A percentile compares a stretch with the other conserved stretches of the same genome.
Conservation (phyloP, 2,113 vertebrate genomes). For the Rhadina sibilatrix region DNA sequence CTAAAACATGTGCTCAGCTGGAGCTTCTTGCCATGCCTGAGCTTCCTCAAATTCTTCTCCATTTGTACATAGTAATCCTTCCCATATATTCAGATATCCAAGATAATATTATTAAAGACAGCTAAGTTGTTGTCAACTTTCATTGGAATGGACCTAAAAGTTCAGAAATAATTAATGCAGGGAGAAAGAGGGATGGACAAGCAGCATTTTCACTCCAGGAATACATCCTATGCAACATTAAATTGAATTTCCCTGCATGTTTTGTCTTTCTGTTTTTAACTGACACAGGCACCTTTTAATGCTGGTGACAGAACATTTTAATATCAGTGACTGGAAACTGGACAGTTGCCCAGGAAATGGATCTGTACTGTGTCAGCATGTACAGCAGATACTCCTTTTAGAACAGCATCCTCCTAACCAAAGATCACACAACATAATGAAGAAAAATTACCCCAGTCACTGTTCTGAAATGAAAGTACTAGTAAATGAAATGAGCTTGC, state of each 20-base stretch:
- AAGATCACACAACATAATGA: background rate
- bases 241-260: background rate
- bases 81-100: background rate
- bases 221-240: background rate
- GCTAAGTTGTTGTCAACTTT: background rate
- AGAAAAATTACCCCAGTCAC: constrained; percentile 7
- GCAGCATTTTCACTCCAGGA: background rate
- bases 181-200: background rate
- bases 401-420: background rate
- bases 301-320: background rate
- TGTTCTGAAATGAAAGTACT: background rate
- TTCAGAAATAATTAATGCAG: background rate
- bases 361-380: background rate
- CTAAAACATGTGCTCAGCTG: rapidly evolving
- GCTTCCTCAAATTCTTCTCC: background rate
- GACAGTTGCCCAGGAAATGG: background rate
- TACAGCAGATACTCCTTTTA: background rate
- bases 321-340: constrained; percentile 2
- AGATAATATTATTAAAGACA: background rate
- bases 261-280: background rate
- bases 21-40: background rate
- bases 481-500: background rate
- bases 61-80: background rate
- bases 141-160: background rate
- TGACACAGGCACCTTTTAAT: background rate